Percentiles rank a stretch among this genome's conserved stretches.
phyloP scores from a whole-genome alignment of 37 sponge, comb jelly and placozoan genomes.

The Dysidea cf. avara region DNA sequence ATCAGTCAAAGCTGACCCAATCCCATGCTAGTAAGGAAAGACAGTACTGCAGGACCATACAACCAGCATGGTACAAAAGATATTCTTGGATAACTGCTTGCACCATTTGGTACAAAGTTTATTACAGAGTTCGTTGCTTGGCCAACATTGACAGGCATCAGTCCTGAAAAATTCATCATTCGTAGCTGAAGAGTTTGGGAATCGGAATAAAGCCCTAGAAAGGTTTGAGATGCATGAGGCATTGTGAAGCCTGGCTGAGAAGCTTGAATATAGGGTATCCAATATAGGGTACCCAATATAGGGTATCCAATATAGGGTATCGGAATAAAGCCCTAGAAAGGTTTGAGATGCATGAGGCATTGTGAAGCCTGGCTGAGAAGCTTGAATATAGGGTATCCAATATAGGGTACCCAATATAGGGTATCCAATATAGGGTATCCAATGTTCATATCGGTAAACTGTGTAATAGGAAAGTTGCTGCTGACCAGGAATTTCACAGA shows the following conservation, averaged over 20 bases:
- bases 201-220: conserved; percentile 40
- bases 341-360: conserved; percentile 32
- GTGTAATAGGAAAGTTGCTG: too few relatives aligned
- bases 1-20: not conserved
- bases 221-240: conserved; percentile 27
- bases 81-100: conserved; percentile 48
- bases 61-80: conserved; percentile 35
- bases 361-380: too few relatives aligned
- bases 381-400: too few relatives aligned
- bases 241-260: too few relatives aligned
- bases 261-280: too few relatives aligned
- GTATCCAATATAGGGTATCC: too few relatives aligned
- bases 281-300: too few relatives aligned
- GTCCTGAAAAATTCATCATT: not conserved
- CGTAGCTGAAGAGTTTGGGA: conserved; percentile 19
- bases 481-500: too few relatives aligned
- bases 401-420: too few relatives aligned
- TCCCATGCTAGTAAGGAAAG: conserved; percentile 8
- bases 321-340: conserved; percentile 36
- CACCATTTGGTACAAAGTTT: conserved; percentile 6
- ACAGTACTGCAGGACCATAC: conserved; percentile 37
- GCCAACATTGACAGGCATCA: conserved; percentile 15
- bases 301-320: too few relatives aligned
- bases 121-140: conserved; percentile 7
- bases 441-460: too few relatives aligned